Conservation (phyloP, 1,140 invertebrate genomes). For the Nylanderia fulva region DNA sequence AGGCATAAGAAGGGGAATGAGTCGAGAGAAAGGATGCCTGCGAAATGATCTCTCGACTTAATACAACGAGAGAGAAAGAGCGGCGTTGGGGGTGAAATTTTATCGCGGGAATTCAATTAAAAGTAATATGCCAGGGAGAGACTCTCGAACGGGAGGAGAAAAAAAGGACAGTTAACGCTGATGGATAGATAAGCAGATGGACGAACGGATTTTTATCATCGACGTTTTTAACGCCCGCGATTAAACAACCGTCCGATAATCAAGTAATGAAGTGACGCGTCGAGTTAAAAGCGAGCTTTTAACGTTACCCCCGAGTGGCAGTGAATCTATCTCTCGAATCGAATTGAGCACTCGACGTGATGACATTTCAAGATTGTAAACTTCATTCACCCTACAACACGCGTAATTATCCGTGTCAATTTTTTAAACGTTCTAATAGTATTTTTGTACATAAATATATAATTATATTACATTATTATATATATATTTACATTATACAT, state of each 20-base stretch:
- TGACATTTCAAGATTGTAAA: not conserved
- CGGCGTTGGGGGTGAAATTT: conserved; percentile 80
- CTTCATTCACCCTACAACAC: not conserved
- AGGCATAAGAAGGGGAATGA: not conserved
- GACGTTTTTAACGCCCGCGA: conserved; percentile 57
- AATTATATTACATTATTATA: too few species aligned
- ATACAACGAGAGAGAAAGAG: conserved; percentile 63
- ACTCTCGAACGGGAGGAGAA: not conserved
- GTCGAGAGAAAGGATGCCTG: conserved; percentile 60
- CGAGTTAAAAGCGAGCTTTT: conserved; percentile 23
- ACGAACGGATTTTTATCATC: conserved; percentile 67
- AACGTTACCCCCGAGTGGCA: not conserved
- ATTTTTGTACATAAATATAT: not conserved
- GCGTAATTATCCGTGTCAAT: not conserved
- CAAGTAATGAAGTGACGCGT: conserved; percentile 2
- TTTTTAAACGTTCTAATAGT: not conserved
- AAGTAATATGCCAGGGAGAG: conserved; percentile 78
- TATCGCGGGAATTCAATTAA: conserved; percentile 84
- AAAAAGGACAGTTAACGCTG: conserved; percentile 62
- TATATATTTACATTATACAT: too few species aligned
- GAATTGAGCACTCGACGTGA: not conserved
- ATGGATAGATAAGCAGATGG: conserved; percentile 68
- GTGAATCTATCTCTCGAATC: not conserved
- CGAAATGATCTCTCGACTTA: conserved; percentile 74
- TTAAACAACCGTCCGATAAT: conserved; percentile 26